Base-by-base conservation (phyloP, 2,888 invertebrate genomes). In the Boloria euphrosyne region DNA sequence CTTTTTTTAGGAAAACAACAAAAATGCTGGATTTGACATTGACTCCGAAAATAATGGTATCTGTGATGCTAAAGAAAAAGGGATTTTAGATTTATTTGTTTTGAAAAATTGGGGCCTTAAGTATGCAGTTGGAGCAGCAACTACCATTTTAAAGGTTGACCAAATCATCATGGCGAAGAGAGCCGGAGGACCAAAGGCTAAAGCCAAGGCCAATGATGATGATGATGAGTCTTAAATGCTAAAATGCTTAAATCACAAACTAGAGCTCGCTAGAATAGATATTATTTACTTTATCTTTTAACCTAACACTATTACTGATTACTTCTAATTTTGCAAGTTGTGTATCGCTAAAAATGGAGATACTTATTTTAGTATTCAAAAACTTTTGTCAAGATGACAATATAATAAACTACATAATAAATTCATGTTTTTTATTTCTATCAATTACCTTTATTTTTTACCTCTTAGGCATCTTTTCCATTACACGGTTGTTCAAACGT, bases 81-180 rank as follows among this genome's bases (percentile, higher is more conserved):
- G 95, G 71, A 95, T 99, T 71, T 89, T 95, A 62, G 98, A 99
- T 93, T 92, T 97, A 66, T 98, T 94, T 84, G 84, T 96, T 53
- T 94, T 96, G 31, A 99, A 99, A 86, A 93, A 95, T 80, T 99
- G 99, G 98, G 99, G 96, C 3, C 90, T 99, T 63, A 98, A 98
- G 85, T 98, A 99, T 89, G 98, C 99, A 0, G 97, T 98, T 0
- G 95, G 96, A 70, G 98, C 98, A 1, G 98, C 99, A 0, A 95
- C 96, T 69, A 98, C 98, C 0, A 96, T 99, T 74, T 93, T 99
- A 38, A 96, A 96, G 84, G 97, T 99, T 31, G 98, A 99, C 90
- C 98, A 99, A 92, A 99, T 99, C 75, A 99, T 99, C 74, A 98
- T 99, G 98, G 98, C 99, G 0, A 99, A 99, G 91, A 94, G 96